These are phyloP conservation scores for Cephus sareptanus DNA, from an alignment of 2,888 invertebrate genomes.

Conservation along the genomic window DNA sequence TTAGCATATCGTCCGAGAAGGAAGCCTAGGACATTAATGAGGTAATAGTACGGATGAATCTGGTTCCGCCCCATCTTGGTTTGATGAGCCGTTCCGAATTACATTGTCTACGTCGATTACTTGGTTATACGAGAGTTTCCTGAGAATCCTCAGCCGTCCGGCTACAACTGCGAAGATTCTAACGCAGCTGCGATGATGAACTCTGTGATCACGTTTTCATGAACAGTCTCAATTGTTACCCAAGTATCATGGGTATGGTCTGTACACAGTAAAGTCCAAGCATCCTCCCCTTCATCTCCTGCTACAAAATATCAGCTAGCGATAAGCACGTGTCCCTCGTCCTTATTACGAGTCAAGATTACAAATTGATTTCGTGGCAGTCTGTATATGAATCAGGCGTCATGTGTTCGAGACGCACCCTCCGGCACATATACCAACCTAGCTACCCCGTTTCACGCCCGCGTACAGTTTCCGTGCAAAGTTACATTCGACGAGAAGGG, in stretches of 20 bases:
- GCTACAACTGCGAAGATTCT: not conserved
- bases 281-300: not conserved
- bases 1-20: conserved; percentile 36
- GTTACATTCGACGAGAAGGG: conserved; percentile 11
- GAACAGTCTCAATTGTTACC: not conserved
- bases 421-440: conserved; percentile 38
- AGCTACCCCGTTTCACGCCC: conserved; percentile 25
- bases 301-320: not conserved
- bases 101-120: conserved; percentile 44
- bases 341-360: conserved; percentile 65
- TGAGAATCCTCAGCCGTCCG: not conserved
- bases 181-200: not conserved
- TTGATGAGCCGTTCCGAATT: conserved; percentile 63
- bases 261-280: not conserved
- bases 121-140: conserved; percentile 13
- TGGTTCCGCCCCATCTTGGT: conserved; percentile 50
- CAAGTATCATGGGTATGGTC: not conserved
- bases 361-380: conserved; percentile 66
- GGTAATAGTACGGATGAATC: conserved; percentile 51
- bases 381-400: conserved; percentile 66
- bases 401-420: conserved; percentile 65
- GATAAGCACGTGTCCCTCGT: conserved; percentile 22
- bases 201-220: not conserved
- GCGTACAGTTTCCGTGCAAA: conserved; percentile 25
- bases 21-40: conserved; percentile 55